Evolutionary conservation across 2,113 vertebrate genomes (phyloP).

Genomic region (Macquaria australasica): DNA sequence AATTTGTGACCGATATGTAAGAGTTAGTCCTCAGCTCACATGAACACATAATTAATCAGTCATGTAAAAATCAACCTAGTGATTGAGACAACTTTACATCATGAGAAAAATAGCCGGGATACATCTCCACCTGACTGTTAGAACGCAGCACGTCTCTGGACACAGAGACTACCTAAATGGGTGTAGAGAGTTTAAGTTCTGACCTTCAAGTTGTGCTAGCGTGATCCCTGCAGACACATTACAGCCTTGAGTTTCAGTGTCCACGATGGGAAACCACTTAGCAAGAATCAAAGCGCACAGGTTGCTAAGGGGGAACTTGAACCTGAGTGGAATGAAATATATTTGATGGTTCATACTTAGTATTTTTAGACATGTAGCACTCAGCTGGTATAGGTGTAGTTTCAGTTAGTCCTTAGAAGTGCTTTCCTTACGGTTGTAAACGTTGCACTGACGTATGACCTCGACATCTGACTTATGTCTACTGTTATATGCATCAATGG

Average conservation of each 20-base stretch:
- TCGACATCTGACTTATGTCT: conserved; percentile 31
- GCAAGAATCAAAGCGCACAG: conserved; percentile 29
- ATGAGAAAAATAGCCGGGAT: neutral
- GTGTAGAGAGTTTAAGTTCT: conserved; percentile 23
- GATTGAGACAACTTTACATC: neutral
- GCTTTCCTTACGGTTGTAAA: conserved; percentile 18
- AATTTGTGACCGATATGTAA: neutral
- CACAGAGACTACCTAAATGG: neutral
- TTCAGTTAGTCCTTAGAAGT: conserved; percentile 3
- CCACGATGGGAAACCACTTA: conserved; percentile 59
- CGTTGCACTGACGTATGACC: conserved; percentile 46
- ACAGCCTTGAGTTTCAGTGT: conserved; percentile 46
- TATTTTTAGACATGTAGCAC: conserved; percentile 24
- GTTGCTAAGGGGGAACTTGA: conserved; percentile 19
- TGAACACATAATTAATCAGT: neutral
- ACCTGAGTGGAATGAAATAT: conserved; percentile 43
- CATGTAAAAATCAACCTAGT: neutral
- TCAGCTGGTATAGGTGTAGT: neutral
- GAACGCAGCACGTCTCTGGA: neutral
- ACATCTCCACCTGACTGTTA: neutral
- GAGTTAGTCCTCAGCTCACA: neutral
- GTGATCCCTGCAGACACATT: conserved; percentile 34
- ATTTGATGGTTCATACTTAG: neutral
- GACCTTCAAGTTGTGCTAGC: conserved; percentile 43
- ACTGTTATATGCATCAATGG: conserved; percentile 25